phyloP scores from a whole-genome alignment of 2,888 invertebrate genomes.

The Thereva unica region DNA sequence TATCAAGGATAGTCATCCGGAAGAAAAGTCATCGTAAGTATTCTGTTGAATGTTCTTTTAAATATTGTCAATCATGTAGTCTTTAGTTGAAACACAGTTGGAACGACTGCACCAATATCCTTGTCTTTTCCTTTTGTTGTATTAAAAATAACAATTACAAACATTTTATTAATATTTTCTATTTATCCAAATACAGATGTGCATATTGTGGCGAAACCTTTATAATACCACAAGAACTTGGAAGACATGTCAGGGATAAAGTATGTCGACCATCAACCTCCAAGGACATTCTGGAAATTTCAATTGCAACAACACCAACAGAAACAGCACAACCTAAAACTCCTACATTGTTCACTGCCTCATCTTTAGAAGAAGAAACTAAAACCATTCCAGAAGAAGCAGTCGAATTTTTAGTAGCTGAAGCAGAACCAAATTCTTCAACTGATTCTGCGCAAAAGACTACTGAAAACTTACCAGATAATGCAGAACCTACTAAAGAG shows the following conservation, averaged over 20 bases:
- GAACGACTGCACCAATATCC: no score
- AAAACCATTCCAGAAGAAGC: slow-evolving; percentile 32
- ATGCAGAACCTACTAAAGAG: slow-evolving; percentile 13
- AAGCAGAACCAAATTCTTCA: neutral
- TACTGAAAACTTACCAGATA: no score
- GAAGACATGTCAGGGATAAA: slow-evolving; percentile 69
- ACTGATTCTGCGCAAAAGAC: no score
- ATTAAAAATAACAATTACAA: no score
- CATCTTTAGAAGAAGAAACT: neutral
- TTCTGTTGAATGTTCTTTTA: neutral
- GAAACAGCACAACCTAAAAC: neutral
- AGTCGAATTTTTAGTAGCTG: neutral
- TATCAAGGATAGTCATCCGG: slow-evolving; percentile 64
- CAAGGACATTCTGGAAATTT: slow-evolving; percentile 15
- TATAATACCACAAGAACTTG: slow-evolving; percentile 73
- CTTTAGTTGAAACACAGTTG: no score
- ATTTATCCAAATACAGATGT: slow-evolving; percentile 60
- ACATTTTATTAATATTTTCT: no score
- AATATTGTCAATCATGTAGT: no score
- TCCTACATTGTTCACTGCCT: neutral
- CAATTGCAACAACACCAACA: neutral
- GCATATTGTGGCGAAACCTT: slow-evolving; percentile 73
- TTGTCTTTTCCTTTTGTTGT: no score
- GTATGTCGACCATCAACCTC: slow-evolving; percentile 58
- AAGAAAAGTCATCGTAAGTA: slow-evolving; percentile 66